phyloP scores from a whole-genome alignment of 2,888 invertebrate genomes.

The Diploptera punctata region DNA sequence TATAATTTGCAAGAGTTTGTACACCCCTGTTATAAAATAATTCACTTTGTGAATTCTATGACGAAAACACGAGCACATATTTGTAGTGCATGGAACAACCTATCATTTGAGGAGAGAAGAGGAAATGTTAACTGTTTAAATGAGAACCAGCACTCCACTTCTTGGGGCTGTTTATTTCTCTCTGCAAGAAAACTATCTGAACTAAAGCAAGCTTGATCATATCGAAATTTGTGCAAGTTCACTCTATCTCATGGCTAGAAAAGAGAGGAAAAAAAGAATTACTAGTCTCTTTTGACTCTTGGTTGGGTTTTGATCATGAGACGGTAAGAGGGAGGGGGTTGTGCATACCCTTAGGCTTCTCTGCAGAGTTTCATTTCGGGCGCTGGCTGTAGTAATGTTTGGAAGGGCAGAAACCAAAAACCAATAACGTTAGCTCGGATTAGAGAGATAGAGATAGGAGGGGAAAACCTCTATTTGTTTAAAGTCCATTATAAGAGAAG shows the following conservation, averaged over 20 bases:
- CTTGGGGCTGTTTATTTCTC: conserved; percentile 5
- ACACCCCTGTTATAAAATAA: not conserved
- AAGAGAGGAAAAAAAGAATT: too few species aligned
- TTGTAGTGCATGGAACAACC: not conserved
- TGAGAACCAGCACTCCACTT: not conserved
- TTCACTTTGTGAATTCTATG: too few species aligned
- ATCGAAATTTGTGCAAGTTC: too few species aligned
- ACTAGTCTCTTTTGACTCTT: too few species aligned
- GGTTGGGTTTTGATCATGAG: too few species aligned
- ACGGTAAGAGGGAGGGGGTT: conserved; percentile 5
- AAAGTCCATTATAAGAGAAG: conserved; percentile 31
- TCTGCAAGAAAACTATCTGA: not conserved
- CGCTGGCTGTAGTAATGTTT: conserved; percentile 32
- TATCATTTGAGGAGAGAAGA: too few species aligned
- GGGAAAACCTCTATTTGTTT: conserved; percentile 35
- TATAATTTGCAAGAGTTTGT: too few species aligned
- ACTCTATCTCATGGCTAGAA: too few species aligned
- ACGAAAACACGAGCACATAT: too few species aligned
- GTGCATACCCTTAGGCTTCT: conserved; percentile 17
- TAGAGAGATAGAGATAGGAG: conserved; percentile 25
- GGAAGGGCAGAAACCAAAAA: conserved; percentile 37
- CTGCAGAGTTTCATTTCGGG: conserved; percentile 32
- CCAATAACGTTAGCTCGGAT: conserved; percentile 42
- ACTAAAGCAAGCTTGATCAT: not conserved
- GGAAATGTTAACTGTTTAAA: not conserved